These are phyloP conservation scores for Cheilosia grossa DNA, from an alignment of 2,888 invertebrate genomes.

Conservation along the genomic window DNA sequence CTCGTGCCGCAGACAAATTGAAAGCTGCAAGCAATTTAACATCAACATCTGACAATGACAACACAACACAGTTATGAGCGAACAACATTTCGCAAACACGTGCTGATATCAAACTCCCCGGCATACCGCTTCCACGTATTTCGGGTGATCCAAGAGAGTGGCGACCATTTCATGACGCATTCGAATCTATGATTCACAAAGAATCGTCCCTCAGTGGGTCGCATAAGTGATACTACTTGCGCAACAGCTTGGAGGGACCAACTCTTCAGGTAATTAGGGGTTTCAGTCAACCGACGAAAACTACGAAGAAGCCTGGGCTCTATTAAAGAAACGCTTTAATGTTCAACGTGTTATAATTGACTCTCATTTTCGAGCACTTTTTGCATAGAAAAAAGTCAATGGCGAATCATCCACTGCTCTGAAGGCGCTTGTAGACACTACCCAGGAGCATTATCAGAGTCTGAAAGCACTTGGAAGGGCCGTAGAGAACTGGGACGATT, in stretches of 20 bases:
- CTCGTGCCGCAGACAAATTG: background rate
- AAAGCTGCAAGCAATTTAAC: constrained; percentile 1
- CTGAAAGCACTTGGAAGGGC: constrained; percentile 37
- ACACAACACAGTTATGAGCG: background rate
- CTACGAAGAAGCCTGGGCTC: constrained; percentile 7
- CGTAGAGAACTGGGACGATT: constrained; percentile 51
- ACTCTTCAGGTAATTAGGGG: constrained; percentile 35
- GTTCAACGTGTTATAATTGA: constrained; percentile 38
- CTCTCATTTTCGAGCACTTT: constrained; percentile 23
- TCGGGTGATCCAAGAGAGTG: constrained; percentile 34
- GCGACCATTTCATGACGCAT: constrained; percentile 7
- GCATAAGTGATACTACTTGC: constrained; percentile 46
- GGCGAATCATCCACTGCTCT: constrained; percentile 27
- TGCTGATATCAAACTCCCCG: constrained; percentile 16
- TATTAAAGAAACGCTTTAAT: constrained; percentile 21
- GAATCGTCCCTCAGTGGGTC: constrained; percentile 16
- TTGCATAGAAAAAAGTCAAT: constrained; percentile 6
- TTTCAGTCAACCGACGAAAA: constrained; percentile 6
- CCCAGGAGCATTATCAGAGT: constrained; percentile 29
- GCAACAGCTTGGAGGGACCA: constrained; percentile 26
- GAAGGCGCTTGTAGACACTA: constrained; percentile 14
- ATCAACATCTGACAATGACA: constrained; percentile 3
- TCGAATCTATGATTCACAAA: constrained; percentile 14
- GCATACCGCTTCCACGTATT: constrained; percentile 44
- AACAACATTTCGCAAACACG: background rate